A percentile compares a stretch with the other conserved stretches of the same genome.
Conservation (phyloP, 2,113 vertebrate species). For the Deroptyus accipitrinus region DNA sequence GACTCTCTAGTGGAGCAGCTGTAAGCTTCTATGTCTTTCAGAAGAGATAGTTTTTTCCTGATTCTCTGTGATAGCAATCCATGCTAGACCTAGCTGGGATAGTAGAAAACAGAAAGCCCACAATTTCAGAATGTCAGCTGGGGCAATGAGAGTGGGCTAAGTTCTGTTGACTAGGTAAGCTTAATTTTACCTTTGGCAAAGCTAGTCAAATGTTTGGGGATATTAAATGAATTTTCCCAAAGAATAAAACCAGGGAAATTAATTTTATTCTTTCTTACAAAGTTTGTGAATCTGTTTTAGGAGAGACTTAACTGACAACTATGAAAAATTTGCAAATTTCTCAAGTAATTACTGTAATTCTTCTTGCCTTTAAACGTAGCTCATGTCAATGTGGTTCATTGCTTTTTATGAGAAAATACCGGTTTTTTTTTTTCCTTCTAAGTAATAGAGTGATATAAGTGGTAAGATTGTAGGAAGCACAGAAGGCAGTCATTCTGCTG, state of each 20-base stretch:
- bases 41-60: background rate
- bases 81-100: background rate
- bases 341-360: background rate
- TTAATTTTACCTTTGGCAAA: background rate
- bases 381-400: background rate
- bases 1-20: background rate
- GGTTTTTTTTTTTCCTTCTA: background rate
- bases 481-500: background rate
- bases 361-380: background rate
- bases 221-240: background rate
- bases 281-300: background rate
- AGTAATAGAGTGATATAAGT: background rate
- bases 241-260: background rate
- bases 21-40: background rate
- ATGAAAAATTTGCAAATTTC: background rate
- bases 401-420: background rate
- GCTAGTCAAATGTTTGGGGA: background rate
- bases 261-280: background rate
- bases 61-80: background rate
- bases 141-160: background rate
- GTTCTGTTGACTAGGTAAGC: background rate
- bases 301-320: background rate
- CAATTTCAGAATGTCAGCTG: background rate
- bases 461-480: background rate
- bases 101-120: background rate